Base-by-base conservation (phyloP, 2,888 invertebrate genomes). In the Metalampra italica region DNA sequence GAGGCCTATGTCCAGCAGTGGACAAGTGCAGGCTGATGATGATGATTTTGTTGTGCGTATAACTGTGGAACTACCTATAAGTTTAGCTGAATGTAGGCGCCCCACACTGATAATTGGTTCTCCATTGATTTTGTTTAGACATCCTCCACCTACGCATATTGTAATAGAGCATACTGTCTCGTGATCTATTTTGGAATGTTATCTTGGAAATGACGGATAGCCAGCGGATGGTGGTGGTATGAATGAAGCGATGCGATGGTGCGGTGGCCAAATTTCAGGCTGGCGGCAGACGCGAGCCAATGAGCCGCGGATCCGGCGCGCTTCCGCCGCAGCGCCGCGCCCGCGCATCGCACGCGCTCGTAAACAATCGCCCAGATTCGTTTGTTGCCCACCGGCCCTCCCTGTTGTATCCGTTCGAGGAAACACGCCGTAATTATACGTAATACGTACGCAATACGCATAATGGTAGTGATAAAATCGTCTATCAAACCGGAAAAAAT, bases 301-400 rank as follows among this genome's bases (percentile, higher is more conserved):
- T 87, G 87, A 77, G 75, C 87, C 88, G 87, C 72, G 81, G 79
- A 82, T 87, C 88, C 88, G 84, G 69, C 64, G 64, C 64, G 77
- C 74, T 81, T 86, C 88, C 86, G 87, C 34, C 34, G 34, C 34
- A 39, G 68, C 58, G 34, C 34, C 46, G 68, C 58, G 78, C 83
- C 73, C 70, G 64, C 66, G 66, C 65, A 64, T 73, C 70, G 66
- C 70, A 68, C 59, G 73, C 68, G 70, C 75, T 77, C 79, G 81
- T 85, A 85, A 86, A 88, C 82, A 85, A 80, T 79, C 71, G 63
- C 66, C 57, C 76, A 74, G 76, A 80, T 77, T 77, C 68, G 62
- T 75, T 71, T 68, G 65, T 73, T 62, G 68, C 67, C 66, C 59
- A 63, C 60, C 34, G 12, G 11, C 39, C 29, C 45, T 30, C 1